phyloP scores from a whole-genome alignment of 2,797 vertebrate genomes.

The Apodemus agrarius region DNA sequence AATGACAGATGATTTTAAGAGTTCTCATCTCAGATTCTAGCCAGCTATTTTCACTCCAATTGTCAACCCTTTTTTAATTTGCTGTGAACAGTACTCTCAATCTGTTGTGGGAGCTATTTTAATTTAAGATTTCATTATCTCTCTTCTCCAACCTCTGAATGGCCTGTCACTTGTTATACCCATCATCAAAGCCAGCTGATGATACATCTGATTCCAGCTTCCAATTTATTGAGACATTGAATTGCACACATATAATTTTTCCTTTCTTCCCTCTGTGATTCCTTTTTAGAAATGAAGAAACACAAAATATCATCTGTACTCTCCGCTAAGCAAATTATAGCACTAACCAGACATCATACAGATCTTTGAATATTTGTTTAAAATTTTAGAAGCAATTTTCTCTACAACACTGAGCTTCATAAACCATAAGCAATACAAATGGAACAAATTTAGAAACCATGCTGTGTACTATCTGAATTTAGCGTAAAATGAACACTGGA shows the following conservation, averaged over 20 bases:
- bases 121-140: conserved; percentile 85
- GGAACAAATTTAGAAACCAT: background rate
- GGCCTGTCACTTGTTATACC: conserved; percentile 81
- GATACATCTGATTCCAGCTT: conserved; percentile 72
- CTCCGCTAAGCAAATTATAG: background rate
- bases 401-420: background rate
- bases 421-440: background rate
- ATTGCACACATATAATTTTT: conserved; percentile 13
- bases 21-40: conserved; percentile 64
- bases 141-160: conserved; percentile 81
- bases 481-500: background rate
- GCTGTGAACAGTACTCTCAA: conserved; percentile 75
- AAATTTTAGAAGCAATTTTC: background rate
- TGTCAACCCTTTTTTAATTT: conserved; percentile 71
- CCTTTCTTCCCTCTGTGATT: conserved; percentile 14
- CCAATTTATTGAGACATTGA: conserved; percentile 40
- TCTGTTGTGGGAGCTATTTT: conserved; percentile 81
- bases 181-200: conserved; percentile 74
- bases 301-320: conserved; percentile 11
- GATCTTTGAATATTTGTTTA: background rate
- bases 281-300: conserved; percentile 42
- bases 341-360: background rate
- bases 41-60: conserved; percentile 38
- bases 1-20: conserved; percentile 68
- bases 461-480: background rate